Evolutionary conservation across 2,888 invertebrate genomes (phyloP).

Genomic region (Hipparchia sbordonii): DNA sequence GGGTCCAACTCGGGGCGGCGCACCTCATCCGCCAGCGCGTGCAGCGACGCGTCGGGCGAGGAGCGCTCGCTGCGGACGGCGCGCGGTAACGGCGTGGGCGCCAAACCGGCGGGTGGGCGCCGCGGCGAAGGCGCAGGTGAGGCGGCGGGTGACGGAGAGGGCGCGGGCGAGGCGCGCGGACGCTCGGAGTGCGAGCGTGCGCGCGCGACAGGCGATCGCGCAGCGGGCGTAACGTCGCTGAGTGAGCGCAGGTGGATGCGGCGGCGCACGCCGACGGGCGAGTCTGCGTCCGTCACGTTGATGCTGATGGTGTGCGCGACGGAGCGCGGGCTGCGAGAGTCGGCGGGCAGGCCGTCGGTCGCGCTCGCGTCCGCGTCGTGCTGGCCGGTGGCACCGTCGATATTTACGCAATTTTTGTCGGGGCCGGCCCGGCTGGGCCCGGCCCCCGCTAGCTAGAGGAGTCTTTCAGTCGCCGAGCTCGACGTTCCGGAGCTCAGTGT

Average conservation of each 20-base stretch:
- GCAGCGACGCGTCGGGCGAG: slow-evolving; percentile 42
- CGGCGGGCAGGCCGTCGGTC: slow-evolving; percentile 48
- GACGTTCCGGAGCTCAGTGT: slow-evolving; percentile 86
- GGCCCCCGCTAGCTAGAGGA: slow-evolving; percentile 89
- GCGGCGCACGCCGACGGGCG: slow-evolving; percentile 59
- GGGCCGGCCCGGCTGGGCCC: slow-evolving; percentile 83
- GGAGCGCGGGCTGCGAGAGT: slow-evolving; percentile 47
- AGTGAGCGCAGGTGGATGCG: slow-evolving; percentile 74
- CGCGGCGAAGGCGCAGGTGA: slow-evolving; percentile 47
- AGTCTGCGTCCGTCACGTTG: slow-evolving; percentile 73
- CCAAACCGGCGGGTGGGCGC: slow-evolving; percentile 38
- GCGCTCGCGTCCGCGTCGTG: slow-evolving; percentile 51
- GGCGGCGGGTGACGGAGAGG: slow-evolving; percentile 50
- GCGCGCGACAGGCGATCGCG: slow-evolving; percentile 64
- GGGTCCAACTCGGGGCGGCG: slow-evolving; percentile 54
- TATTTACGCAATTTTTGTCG: slow-evolving; percentile 65
- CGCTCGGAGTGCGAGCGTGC: slow-evolving; percentile 73
- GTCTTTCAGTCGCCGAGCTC: slow-evolving; percentile 88
- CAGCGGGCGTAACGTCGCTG: slow-evolving; percentile 73
- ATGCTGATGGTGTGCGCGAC: slow-evolving; percentile 68
- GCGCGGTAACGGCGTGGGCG: slow-evolving; percentile 43
- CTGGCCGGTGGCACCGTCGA: slow-evolving; percentile 57
- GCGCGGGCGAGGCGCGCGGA: slow-evolving; percentile 58
- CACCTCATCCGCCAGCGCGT: slow-evolving; percentile 45
- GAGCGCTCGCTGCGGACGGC: slow-evolving; percentile 44